These are phyloP conservation scores for Drosophila guanche DNA, from an alignment of 1,140 invertebrate genomes.

Conservation along the genomic window DNA sequence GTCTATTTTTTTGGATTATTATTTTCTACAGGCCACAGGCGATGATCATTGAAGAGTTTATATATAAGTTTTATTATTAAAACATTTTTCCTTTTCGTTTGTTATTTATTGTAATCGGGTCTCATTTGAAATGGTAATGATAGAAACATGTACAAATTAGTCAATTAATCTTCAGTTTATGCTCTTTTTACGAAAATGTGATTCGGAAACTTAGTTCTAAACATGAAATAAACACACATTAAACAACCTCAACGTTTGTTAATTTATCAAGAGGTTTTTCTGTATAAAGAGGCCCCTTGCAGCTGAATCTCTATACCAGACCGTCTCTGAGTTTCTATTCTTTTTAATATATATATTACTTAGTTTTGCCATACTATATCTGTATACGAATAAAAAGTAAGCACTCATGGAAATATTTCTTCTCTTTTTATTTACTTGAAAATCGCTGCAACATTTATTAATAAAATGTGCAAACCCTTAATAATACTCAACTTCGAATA, in stretches of 20 bases:
- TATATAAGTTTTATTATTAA: slow-evolving; percentile 52
- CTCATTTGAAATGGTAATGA: slow-evolving; percentile 59
- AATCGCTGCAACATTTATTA: slow-evolving; percentile 56
- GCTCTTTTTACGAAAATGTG: slow-evolving; percentile 56
- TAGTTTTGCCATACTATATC: slow-evolving; percentile 11
- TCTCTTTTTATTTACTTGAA: slow-evolving; percentile 64
- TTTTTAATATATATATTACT: slow-evolving; percentile 5
- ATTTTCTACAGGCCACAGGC: slow-evolving; percentile 50
- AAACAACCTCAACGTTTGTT: slow-evolving; percentile 2
- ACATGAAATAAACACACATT: slow-evolving; percentile 19
- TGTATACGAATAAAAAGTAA: slow-evolving; percentile 12
- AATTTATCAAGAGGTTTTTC: slow-evolving; percentile 11
- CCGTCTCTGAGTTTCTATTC: slow-evolving; percentile 13
- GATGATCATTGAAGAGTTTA: slow-evolving; percentile 58
- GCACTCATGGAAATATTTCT: slow-evolving; percentile 50
- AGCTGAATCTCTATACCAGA: slow-evolving; percentile 13
- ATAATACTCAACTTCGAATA: slow-evolving; percentile 30
- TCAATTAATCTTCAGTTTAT: slow-evolving; percentile 44
- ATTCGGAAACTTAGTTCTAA: slow-evolving; percentile 63
- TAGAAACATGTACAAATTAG: slow-evolving; percentile 66
- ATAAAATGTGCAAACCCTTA: slow-evolving; percentile 39
- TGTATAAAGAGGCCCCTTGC: slow-evolving; percentile 20
- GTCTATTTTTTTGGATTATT: slow-evolving; percentile 34
- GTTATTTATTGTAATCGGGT: slow-evolving; percentile 62
- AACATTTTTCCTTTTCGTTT: slow-evolving; percentile 16